Conservation (phyloP, 2,797 vertebrate species). For the Megaceryle alcyon region DNA sequence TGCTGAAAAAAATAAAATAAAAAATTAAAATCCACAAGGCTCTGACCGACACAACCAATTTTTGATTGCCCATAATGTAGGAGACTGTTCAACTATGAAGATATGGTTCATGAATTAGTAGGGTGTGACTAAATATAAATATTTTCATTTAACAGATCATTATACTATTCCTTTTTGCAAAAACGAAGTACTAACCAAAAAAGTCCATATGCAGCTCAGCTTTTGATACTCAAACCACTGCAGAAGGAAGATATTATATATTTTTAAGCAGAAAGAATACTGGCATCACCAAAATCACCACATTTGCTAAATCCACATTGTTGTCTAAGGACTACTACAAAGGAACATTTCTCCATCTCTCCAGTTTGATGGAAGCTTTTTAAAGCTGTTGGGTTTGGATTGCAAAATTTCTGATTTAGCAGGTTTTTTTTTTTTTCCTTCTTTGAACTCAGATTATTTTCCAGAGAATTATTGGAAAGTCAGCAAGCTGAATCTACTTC, state of each 20-base stretch:
- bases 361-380: background rate
- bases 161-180: background rate
- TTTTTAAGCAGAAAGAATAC: background rate
- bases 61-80: background rate
- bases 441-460: background rate
- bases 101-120: background rate
- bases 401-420: background rate
- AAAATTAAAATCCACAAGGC: background rate
- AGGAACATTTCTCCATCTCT: background rate
- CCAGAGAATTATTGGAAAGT: background rate
- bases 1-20: background rate
- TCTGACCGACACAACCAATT: background rate
- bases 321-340: background rate
- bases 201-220: background rate
- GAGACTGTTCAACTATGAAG: slow-evolving; percentile 6
- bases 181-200: background rate
- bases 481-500: background rate
- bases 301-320: background rate
- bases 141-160: slow-evolving; percentile 13
- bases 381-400: background rate
- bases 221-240: background rate
- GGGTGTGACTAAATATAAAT: slow-evolving; percentile 1
- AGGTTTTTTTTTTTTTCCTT: background rate
- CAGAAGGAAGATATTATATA: background rate
- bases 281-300: background rate